phyloP scores from a whole-genome alignment of 2,113 vertebrate genomes.

The Pampusana beccarii region DNA sequence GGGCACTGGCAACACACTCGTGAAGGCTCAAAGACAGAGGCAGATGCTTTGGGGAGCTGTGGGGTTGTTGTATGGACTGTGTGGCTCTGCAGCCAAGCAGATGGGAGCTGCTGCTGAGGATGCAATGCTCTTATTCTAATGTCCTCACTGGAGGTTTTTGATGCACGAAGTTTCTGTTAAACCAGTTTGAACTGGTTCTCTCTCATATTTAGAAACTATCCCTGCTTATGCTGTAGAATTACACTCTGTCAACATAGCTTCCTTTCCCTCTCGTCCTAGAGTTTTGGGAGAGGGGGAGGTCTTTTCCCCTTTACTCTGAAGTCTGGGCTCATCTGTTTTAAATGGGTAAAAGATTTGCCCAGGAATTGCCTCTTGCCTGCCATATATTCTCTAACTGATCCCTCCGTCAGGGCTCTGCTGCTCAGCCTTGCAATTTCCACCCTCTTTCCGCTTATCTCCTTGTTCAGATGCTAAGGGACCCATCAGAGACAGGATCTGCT shows the following conservation, averaged over 20 bases:
- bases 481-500: neutral
- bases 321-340: neutral
- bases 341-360: neutral
- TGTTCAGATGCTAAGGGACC: neutral
- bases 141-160: neutral
- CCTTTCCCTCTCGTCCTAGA: neutral
- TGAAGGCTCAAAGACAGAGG: neutral
- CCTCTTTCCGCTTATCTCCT: neutral
- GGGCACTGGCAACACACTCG: neutral
- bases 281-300: neutral
- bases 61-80: neutral
- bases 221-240: conserved; percentile 33
- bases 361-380: neutral
- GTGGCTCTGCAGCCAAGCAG: neutral
- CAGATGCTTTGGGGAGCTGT: neutral
- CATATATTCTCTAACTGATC: neutral
- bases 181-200: conserved; percentile 63
- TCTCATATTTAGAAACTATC: conserved; percentile 39
- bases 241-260: conserved; percentile 12
- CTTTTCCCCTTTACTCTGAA: neutral
- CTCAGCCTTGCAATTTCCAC: neutral
- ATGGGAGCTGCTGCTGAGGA: neutral
- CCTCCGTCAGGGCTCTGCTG: neutral
- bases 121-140: neutral
- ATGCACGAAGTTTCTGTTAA: conserved; percentile 61